Percentiles rank a stretch among this genome's conserved stretches.
These are phyloP conservation scores for Campylomormyrus numenius DNA, from an alignment of 2,113 vertebrate species.

Conservation along the genomic window DNA sequence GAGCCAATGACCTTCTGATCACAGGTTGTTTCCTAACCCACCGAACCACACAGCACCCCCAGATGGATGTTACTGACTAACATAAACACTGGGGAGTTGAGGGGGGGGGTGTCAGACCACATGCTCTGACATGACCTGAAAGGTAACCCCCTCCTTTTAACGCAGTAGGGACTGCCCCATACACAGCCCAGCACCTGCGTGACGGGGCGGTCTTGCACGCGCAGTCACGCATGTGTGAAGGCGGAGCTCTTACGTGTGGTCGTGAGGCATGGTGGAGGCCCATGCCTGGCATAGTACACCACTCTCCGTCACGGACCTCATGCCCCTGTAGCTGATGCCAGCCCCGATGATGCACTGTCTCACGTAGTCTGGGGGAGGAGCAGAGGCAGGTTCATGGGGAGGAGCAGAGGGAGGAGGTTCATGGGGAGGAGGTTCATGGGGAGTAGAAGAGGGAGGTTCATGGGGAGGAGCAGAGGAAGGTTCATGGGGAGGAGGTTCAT, in stretches of 20 bases:
- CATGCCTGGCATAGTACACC: conserved; percentile 88
- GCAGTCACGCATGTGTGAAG: not conserved
- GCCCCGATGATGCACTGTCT: conserved; percentile 83
- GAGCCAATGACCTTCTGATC: not conserved
- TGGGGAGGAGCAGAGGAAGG: not conserved
- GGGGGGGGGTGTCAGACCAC: not conserved
- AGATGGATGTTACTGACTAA: not conserved
- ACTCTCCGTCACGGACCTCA: conserved; percentile 77
- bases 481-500: no score
- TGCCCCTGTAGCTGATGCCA: conserved; percentile 85
- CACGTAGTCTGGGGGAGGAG: conserved; percentile 72
- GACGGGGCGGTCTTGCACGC: not conserved
- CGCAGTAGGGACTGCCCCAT: not conserved
- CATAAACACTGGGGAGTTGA: not conserved
- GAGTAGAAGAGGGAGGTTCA: not conserved
- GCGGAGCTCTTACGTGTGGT: conserved; percentile 78
- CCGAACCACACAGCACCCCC: not conserved
- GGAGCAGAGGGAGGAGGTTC: not conserved
- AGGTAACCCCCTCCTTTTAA: not conserved
- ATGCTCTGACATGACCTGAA: not conserved
- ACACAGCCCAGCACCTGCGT: not conserved
- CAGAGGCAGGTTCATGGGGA: not conserved
- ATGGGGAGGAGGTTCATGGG: not conserved
- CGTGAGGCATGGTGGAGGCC: conserved; percentile 88
- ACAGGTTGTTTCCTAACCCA: not conserved